Evolutionary conservation across 2,888 invertebrate species (phyloP), one percentile per base, ranked within the genome.

Genomic region (Timandra comae): DNA sequence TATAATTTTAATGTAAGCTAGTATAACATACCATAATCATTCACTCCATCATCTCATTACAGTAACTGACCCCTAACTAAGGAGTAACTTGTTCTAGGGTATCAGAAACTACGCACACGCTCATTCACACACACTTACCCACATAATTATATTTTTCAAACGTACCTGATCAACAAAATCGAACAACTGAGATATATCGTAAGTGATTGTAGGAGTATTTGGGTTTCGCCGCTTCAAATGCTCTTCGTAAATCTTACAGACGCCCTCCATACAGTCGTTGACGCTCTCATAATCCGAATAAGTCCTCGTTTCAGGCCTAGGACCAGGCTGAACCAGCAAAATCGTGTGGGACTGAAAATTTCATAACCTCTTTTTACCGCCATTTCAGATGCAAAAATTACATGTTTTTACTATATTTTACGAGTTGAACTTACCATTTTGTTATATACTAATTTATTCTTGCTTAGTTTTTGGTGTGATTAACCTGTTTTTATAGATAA

Each of bases 161-260:
- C 52, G 56, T 74, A 89, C 89, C 78, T 96, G 95, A 77, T 99
- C 99, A 46, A 99, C 93, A 69, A 99, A 99, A 73, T 99, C 98
- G 72, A 99, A 99, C 37, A 99, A 86, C 65, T 99, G 98, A 34
- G 95, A 95, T 34, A 99, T 98, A 71, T 99, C 99, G 64, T 99
- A 99, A 0, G 99, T 99, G 42, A 99, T 99, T 1, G 96, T 96
- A 1, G 97, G 96, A 8, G 96, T 95, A 64, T 96, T 94, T 0
- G 99, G 99, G 69, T 99, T 98, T 59, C 95, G 89, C 38, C 95
- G 89, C 70, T 99, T 99, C 50, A 99, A 80, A 76, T 99, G 99
- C 63, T 99, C 99, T 67, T 99, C 99, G 67, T 97, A 99, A 46
- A 99, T 99, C 85, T 98, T 98, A 73, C 99, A 99, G 7, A 99